Base-by-base conservation (phyloP, 2,888 invertebrate species). In the Slavum lentiscoides region DNA sequence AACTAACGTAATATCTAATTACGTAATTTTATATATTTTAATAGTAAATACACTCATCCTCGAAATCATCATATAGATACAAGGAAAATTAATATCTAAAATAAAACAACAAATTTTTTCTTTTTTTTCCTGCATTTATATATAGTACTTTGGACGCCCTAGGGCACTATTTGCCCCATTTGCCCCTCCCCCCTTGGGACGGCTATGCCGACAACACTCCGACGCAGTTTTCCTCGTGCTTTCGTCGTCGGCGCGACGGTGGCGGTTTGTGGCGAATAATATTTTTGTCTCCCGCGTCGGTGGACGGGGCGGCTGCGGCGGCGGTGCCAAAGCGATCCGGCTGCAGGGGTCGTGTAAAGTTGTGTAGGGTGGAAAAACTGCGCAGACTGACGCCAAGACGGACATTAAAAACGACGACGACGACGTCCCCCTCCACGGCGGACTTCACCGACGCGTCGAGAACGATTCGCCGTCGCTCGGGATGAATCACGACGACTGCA, bases 301-400 rank as follows among this genome's bases (percentile, higher is more conserved):
- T 2, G 39, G 49, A 1, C 15, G 17, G 49, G 23, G 53, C 30
- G 61, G 49, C 30, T 53, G n/a, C 66, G 23, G 21, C 39, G 67
- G 75, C n/a, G 67, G 43, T 68, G 67, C 67, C 75, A 68, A 76
- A 68, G 59, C 59, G 59, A 49, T 67, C 59, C 39, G n/a, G 70
- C 30, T 30, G 30, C 37, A 70, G 80, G 70, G 80, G 70, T 66
- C 72, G 80, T 72, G 66, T 72, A 72, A 80, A 72, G 80, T 80
- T 72, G 58, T 62, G 43, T 80, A 66, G 80, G 80, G 80, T 80
- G 80, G 72, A 80, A 80, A 30, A 80, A 80, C 80, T 80, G 72
- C 80, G n/a, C 72, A 80, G 80, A 80, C 80, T 72, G 80, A 80
- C 80, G 80, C 80, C 80, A 80, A 80, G 80, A 80, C 80, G 72